Evolutionary conservation across 2,888 invertebrate species (phyloP).

Genomic region (Agriopis leucophaearia): DNA sequence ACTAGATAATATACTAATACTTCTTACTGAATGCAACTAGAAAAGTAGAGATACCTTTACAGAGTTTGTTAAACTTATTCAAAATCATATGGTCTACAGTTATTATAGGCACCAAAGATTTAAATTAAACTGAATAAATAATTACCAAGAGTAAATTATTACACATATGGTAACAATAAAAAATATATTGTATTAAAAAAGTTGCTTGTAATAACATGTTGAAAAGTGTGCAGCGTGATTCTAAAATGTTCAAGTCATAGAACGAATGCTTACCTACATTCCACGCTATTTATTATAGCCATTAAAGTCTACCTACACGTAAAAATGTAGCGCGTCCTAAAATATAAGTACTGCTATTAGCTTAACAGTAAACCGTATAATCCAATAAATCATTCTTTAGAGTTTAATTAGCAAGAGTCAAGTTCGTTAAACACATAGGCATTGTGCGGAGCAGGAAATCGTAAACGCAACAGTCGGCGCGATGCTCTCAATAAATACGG

Average conservation of each 20-base stretch:
- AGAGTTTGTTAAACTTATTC: neutral
- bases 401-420: conserved; percentile 53
- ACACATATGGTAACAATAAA: neutral
- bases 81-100: neutral
- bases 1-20: no score
- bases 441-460: conserved; percentile 71
- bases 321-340: conserved; percentile 37
- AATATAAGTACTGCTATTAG: conserved; percentile 40
- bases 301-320: conserved; percentile 41
- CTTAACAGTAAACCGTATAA: conserved; percentile 45
- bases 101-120: neutral
- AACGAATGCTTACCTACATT: conserved; percentile 20
- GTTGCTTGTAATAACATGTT: neutral
- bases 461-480: conserved; percentile 69
- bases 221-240: neutral
- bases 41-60: neutral
- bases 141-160: neutral
- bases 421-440: conserved; percentile 62
- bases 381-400: conserved; percentile 45
- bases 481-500: conserved; percentile 80
- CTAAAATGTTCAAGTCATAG: conserved; percentile 16
- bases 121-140: neutral
- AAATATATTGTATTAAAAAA: neutral
- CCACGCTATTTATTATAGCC: conserved; percentile 27
- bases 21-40: neutral